Base-by-base conservation (phyloP, 2,888 invertebrate genomes). In the Lochmaea capreae region DNA sequence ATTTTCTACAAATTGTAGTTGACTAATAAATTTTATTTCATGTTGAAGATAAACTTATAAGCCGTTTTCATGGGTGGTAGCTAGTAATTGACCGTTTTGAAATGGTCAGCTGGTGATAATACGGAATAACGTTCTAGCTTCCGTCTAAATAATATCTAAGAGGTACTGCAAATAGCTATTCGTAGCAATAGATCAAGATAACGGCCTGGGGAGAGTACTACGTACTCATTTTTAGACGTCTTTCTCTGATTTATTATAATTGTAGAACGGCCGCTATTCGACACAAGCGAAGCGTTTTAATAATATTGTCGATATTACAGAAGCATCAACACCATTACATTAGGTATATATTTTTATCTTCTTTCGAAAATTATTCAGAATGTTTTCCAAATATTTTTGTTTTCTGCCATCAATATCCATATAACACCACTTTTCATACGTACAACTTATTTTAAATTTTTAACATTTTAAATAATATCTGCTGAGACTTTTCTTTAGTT, bases 81-180 rank as follows among this genome's bases (percentile, higher is more conserved):
- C 22, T 67, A 22, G 61, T 74, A 74, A 67, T 70, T 74, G 73
- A 54, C 73, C 67, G 73, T 62, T 67, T 74, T 69, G 70, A 63
- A 65, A 71, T 57, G 65, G 57, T 70, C 62, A 62, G 65, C 46
- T 70, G 62, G 58, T 74, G 62, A 70, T 58, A 49, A 73, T 68
- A 49, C 63, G 67, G 39, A 65, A 63, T 73, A 57, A 65, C 52
- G 49, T 68, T 59, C 65, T 22, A 65, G 63, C 73, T 72, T 59
- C 67, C 72, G 62, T 72, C 66, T 67, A 67, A 65, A 69, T 69
- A 69, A 69, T 54, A 69, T 73, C 59, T 58, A 42, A 39, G 57
- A 66, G 69, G 66, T 52, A 52, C 59, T 61, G 73, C 58, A 65
- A 46, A 68, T 65, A 59, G 61, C 49, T 39, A 69, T 63, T 61